Evolutionary conservation across 2,888 invertebrate species (phyloP).

Genomic region (Ephialtes manifestator): DNA sequence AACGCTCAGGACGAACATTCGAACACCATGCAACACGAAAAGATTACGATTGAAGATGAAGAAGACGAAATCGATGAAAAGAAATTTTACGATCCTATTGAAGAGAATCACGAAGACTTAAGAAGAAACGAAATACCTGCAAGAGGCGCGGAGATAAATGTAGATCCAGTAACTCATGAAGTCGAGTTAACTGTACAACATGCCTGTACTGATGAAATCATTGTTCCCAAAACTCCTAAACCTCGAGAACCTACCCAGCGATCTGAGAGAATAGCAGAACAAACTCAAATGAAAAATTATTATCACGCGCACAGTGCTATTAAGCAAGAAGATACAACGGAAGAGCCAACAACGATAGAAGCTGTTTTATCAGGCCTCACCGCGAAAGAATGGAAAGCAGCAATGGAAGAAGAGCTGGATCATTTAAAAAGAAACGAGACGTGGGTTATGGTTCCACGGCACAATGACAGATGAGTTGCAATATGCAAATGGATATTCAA

Average conservation of each 20-base stretch:
- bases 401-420: conserved; percentile 7
- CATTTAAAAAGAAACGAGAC: not conserved
- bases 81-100: no score
- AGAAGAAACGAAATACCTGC: no score
- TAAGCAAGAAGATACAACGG: not conserved
- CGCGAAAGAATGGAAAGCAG: not conserved
- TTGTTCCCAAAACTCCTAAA: not conserved
- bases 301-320: not conserved
- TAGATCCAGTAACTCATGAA: not conserved
- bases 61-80: no score
- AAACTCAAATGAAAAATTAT: not conserved
- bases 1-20: no score
- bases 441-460: not conserved
- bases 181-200: not conserved
- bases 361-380: not conserved
- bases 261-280: conserved; percentile 6
- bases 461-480: conserved; percentile 3
- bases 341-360: conserved; percentile 10
- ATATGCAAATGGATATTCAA: conserved; percentile 20
- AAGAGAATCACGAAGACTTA: no score
- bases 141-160: no score
- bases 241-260: not conserved
- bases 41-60: no score
- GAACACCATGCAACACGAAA: no score
- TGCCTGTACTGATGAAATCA: not conserved